Evolutionary conservation across 2,113 vertebrate species (phyloP).

Genomic region (Rafetus swinhoei): DNA sequence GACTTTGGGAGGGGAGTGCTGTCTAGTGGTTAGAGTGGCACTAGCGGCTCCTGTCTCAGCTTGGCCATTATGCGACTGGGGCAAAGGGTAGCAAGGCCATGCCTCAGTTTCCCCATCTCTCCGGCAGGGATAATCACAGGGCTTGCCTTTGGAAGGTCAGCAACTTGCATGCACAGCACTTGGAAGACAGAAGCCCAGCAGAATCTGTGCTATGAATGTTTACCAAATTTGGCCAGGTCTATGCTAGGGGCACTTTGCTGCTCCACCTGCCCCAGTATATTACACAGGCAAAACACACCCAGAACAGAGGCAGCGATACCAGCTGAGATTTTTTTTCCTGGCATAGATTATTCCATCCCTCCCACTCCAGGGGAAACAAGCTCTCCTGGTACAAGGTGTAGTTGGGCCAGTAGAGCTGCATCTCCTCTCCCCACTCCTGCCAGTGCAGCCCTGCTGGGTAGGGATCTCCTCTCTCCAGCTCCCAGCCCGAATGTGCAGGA

Average conservation of each 20-base stretch:
- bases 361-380: neutral
- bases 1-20: fast-evolving
- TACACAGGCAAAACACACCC: neutral
- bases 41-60: neutral
- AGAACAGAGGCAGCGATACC: neutral
- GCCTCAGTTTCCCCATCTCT: neutral
- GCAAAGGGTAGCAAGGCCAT: neutral
- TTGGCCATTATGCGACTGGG: neutral
- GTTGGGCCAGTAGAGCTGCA: neutral
- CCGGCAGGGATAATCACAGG: neutral
- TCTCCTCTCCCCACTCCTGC: neutral
- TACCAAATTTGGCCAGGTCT: neutral
- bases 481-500: neutral
- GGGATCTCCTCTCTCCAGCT: neutral
- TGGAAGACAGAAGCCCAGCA: neutral
- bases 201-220: neutral
- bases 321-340: neutral
- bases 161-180: neutral
- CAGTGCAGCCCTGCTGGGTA: neutral
- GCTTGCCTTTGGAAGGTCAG: neutral
- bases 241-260: no score
- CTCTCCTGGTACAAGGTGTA: neutral
- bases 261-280: no score
- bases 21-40: neutral
- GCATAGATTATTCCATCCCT: neutral